Percentiles rank a stretch among this genome's conserved stretches.
Conservation (phyloP, 2,113 vertebrate genomes). For the human (Homo sapiens) region GRCh38 chr17:59827001-59827500, state of each 20-base stretch:
- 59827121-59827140: not conserved
- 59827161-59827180: not conserved
- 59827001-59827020: not conserved
- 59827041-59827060: not conserved
- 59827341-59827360: not conserved
- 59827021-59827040: not conserved
- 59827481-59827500: not conserved
- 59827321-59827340: not conserved
- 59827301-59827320: no score
- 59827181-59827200: not conserved
- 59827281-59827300: not conserved
- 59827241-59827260: not conserved
- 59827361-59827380: not conserved
- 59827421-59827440: not conserved
- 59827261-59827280: not conserved
- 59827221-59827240: not conserved
- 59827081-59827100: not conserved
- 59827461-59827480: not conserved
- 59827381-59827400: not conserved
- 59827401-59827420: not conserved
- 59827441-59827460: not conserved
- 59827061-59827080: not conserved
- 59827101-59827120: not conserved
- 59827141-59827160: not conserved
- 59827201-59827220: not conserved